A percentile compares a stretch with the other conserved stretches of the same genome.
Conservation (phyloP, 30 jellyfish, hydroid and myxozoan genomes). For the Cassiopea andromeda region DNA sequence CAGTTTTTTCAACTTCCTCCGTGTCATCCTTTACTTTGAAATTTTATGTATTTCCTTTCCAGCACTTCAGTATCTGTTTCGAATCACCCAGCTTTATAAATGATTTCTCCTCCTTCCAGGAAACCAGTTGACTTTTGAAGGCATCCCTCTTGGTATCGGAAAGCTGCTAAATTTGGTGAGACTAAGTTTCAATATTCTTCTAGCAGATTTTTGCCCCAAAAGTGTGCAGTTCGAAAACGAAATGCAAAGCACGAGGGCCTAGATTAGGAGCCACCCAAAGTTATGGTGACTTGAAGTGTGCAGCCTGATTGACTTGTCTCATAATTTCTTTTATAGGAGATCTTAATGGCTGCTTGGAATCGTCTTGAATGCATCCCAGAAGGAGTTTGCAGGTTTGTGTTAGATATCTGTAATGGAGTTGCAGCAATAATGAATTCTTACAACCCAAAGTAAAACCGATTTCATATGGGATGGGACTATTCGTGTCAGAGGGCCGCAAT, state of each 20-base stretch:
- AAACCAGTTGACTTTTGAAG: constrained; percentile 92
- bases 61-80: too few relatives aligned
- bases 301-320: neutral
- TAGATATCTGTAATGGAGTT: too few relatives aligned
- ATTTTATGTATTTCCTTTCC: too few relatives aligned
- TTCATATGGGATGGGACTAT: too few relatives aligned
- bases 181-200: neutral
- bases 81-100: too few relatives aligned
- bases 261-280: too few relatives aligned
- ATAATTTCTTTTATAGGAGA: constrained; percentile 67
- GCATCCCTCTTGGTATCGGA: constrained; percentile 97
- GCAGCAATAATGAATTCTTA: too few relatives aligned
- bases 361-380: constrained; percentile 97
- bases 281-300: too few relatives aligned
- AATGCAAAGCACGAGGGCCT: too few relatives aligned
- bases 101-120: constrained; percentile 45
- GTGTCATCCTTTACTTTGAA: neutral
- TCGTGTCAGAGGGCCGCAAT: too few relatives aligned
- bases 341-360: constrained; percentile 99
- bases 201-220: neutral
- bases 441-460: too few relatives aligned
- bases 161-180: constrained; percentile 91
- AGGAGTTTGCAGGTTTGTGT: constrained; percentile 97
- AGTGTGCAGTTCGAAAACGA: too few relatives aligned
- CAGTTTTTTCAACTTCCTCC: neutral